Evolutionary conservation across 2,888 invertebrate genomes (phyloP), one percentile per base, ranked within the genome.

Genomic region (Apotomis betuletana): DNA sequence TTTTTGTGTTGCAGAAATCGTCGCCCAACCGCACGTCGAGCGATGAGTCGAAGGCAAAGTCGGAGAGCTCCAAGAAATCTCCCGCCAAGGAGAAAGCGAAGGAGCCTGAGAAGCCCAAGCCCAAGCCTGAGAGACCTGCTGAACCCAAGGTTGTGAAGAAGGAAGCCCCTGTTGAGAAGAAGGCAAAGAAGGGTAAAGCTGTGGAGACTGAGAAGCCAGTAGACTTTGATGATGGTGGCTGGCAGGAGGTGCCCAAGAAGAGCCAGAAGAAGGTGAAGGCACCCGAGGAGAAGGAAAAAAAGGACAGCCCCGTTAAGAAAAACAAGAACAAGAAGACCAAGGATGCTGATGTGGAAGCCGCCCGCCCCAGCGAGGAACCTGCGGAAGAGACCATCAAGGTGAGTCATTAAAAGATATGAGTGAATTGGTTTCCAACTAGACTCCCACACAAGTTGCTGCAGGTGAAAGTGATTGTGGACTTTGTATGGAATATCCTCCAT

Each of bases 151-250:
- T 79, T 70, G 81, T 84, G 12, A 92, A 89, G 78, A 94, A 94
- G 78, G 88, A 95, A 88, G 82, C 81, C 36, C 76, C 82, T 27
- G 76, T 78, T 73, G 91, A 92, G 62, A 95, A 95, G 81, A 95
- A 94, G 75, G 94, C 94, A 77, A 96, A 95, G 84, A 95, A 95
- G 80, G 85, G 88, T 59, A 95, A 95, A 85, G 80, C 81, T 71
- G 92, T 86, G 74, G 91, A 93, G 65, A 89, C 93, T 75, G 95
- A 96, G 78, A 96, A 96, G 83, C 96, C 96, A 9, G 94, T 94
- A 58, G 96, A 96, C 80, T 96, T 94, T 87, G 96, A 96, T 87
- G 96, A 96, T 79, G 96, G 95, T 59, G 94, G 95, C 64, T 97
- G 97, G 97, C 95, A 96, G 90, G 94, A 94, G 78, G 95, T 96